These are phyloP conservation scores for Aphaenogaster rudis DNA, from an alignment of 1,140 invertebrate species.

Conservation along the genomic window DNA sequence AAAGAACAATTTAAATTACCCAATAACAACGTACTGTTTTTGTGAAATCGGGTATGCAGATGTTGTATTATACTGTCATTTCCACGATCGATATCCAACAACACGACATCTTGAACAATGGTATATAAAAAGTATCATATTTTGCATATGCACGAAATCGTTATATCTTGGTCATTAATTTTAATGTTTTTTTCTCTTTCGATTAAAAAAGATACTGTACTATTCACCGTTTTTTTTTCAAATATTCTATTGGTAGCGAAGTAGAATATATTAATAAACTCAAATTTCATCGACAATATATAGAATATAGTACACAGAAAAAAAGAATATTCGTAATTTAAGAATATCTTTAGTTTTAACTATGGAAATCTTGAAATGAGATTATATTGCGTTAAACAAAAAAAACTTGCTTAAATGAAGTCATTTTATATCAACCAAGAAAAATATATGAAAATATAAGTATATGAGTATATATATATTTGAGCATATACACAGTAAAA, in stretches of 20 bases:
- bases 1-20: slow-evolving; percentile 36
- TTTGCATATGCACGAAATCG: not conserved
- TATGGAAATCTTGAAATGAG: no score
- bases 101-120: slow-evolving; percentile 14
- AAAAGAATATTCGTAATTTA: no score
- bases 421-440: no score
- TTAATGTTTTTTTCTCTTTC: slow-evolving; percentile 5
- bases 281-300: not conserved
- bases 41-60: slow-evolving; percentile 13
- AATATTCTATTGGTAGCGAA: not conserved
- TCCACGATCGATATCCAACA: slow-evolving; percentile 30
- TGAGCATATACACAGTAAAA: no score
- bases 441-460: no score
- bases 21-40: slow-evolving; percentile 35
- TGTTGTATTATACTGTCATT: slow-evolving; percentile 36
- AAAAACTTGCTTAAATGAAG: no score
- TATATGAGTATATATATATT: no score
- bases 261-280: not conserved
- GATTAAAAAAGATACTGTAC: not conserved
- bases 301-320: not conserved
- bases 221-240: not conserved
- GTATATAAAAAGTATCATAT: slow-evolving; percentile 20
- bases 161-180: slow-evolving; percentile 27
- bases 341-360: no score
- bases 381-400: no score